Conservation (phyloP, 2,888 invertebrate species). For the Eupithecia centaureata region DNA sequence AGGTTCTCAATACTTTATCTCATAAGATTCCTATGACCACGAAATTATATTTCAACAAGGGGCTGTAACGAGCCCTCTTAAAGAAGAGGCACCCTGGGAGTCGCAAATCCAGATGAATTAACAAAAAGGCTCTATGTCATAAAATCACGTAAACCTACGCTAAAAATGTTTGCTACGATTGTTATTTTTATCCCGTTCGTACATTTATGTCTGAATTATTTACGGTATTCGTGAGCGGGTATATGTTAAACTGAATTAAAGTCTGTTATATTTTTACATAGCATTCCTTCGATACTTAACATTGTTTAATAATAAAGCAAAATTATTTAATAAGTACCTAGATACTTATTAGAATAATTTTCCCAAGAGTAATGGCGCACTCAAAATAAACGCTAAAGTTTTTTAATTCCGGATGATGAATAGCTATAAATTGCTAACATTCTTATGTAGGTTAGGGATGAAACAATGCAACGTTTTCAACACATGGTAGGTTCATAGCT, state of each 20-base stretch:
- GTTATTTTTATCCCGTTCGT: neutral
- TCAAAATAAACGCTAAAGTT: neutral
- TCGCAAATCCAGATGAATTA: slow-evolving; percentile 24
- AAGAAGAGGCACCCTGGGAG: slow-evolving; percentile 4
- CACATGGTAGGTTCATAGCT: too few species aligned
- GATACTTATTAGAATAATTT: neutral
- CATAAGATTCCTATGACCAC: too few species aligned
- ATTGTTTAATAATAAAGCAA: neutral
- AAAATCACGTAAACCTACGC: slow-evolving; percentile 9
- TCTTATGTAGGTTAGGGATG: too few species aligned
- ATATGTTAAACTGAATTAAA: neutral
- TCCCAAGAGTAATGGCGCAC: neutral
- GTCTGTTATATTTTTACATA: neutral
- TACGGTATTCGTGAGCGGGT: neutral
- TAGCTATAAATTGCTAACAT: neutral
- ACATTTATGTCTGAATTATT: neutral
- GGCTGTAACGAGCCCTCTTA: too few species aligned
- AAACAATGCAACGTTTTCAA: too few species aligned
- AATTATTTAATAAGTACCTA: too few species aligned
- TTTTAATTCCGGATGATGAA: neutral
- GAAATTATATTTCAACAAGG: too few species aligned
- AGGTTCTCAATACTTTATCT: too few species aligned
- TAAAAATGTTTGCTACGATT: neutral
- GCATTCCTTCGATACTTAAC: too few species aligned
- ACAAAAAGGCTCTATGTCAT: slow-evolving; percentile 21